Conservation (phyloP, 2,888 invertebrate species). For the Pseudanteris insignis region DNA sequence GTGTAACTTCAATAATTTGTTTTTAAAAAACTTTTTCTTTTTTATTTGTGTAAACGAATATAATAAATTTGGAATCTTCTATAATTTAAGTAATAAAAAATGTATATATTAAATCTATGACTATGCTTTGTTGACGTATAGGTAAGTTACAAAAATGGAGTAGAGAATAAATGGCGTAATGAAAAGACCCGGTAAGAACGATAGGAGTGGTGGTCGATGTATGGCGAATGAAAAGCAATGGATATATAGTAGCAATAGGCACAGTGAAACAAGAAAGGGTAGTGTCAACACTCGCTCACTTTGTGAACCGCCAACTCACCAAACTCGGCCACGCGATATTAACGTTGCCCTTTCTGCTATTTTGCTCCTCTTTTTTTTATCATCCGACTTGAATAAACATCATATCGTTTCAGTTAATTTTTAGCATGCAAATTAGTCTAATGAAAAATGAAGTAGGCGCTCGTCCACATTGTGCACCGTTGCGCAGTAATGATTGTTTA, state of each 20-base stretch:
- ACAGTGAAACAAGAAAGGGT: constrained; percentile 55
- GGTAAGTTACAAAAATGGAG: too few species aligned
- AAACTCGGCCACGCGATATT: constrained; percentile 61
- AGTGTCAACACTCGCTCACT: constrained; percentile 65
- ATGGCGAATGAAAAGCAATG: constrained; percentile 46
- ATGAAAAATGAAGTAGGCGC: constrained; percentile 56
- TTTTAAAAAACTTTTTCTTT: too few species aligned
- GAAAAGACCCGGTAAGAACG: constrained; percentile 9
- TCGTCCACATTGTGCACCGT: constrained; percentile 10
- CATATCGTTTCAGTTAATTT: constrained; percentile 60
- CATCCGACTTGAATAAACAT: constrained; percentile 59
- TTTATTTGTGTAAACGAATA: too few species aligned
- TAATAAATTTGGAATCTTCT: too few species aligned
- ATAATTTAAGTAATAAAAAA: too few species aligned
- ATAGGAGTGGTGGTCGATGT: constrained; percentile 42
- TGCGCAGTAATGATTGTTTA: constrained; percentile 30
- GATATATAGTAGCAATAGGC: constrained; percentile 35
- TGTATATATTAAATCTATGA: too few species aligned
- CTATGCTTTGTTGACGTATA: too few species aligned
- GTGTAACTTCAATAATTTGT: too few species aligned
- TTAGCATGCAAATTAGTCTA: constrained; percentile 57
- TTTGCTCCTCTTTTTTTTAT: constrained; percentile 35
- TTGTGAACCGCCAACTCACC: constrained; percentile 62
- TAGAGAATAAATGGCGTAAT: constrained; percentile 10
- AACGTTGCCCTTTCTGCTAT: constrained; percentile 55